A percentile compares a stretch with the other conserved stretches of the same genome.
phyloP scores from a whole-genome alignment of 2,113 vertebrate genomes.

The Ochotona princeps region DNA sequence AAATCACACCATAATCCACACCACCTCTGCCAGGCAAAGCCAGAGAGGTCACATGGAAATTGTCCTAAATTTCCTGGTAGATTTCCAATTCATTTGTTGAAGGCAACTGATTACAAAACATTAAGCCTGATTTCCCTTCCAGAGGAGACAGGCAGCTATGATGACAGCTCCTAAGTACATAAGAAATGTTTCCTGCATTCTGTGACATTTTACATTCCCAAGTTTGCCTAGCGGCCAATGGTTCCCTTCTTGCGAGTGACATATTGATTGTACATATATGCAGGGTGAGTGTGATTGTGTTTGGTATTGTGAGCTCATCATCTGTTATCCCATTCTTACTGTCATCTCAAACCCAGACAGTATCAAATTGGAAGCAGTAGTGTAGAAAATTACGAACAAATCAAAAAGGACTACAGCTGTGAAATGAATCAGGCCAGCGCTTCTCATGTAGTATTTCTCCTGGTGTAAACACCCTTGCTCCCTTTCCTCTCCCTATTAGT shows the following conservation, averaged over 20 bases:
- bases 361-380: slow-evolving; percentile 87
- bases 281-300: slow-evolving; percentile 75
- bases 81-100: slow-evolving; percentile 36
- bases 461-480: slow-evolving; percentile 48
- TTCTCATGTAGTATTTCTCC: slow-evolving; percentile 69
- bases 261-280: slow-evolving; percentile 79
- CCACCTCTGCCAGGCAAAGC: neutral
- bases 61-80: neutral
- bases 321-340: slow-evolving; percentile 85
- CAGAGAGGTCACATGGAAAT: neutral
- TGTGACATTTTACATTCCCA: slow-evolving; percentile 81
- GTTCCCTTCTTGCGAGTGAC: slow-evolving; percentile 82
- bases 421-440: slow-evolving; percentile 83
- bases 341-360: slow-evolving; percentile 83
- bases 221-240: slow-evolving; percentile 78
- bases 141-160: slow-evolving; percentile 41
- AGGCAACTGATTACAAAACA: slow-evolving; percentile 58
- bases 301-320: slow-evolving; percentile 84
- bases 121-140: neutral
- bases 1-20: neutral
- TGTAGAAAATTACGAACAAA: slow-evolving; percentile 88
- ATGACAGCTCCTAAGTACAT: slow-evolving; percentile 69
- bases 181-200: slow-evolving; percentile 74
- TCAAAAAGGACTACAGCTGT: slow-evolving; percentile 85
- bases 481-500: neutral